Base-by-base conservation (phyloP, 2,888 invertebrate genomes). In the Caenorhabditis zanzibari region DNA sequence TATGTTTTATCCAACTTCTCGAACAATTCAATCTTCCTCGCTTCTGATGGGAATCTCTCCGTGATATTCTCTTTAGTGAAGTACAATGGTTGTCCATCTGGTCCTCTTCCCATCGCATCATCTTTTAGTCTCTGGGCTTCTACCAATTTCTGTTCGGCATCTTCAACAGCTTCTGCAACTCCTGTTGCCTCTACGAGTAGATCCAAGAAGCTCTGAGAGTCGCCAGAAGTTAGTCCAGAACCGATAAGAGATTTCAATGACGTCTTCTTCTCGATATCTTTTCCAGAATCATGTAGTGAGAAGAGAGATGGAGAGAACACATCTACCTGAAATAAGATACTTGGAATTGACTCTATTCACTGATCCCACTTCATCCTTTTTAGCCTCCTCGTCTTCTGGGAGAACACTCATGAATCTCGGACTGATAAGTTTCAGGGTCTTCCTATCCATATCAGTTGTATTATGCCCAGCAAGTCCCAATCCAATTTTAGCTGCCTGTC, bases 41-140 rank as follows among this genome's bases (percentile, higher is more conserved):
- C 85, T 64, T 89, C 88, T 2, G 68, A 32, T 26, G 76, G 82
- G 24, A 74, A 72, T 24, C 82, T 35, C 35, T 85, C 84, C 16
- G 87, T 89, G 10, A 88, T 85, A 61, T 90, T 91, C 61, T 91
- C 80, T 64, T 90, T 90, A 0, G 89, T 88, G 52, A 90, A 90
- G 76, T 90, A 91, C 26, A 90, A 64, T 54, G 82, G 85, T 74
- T 86, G 82, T n/a, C 85, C 86, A 49, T 81, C 72, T 12, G 83
- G 84, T 16, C 83, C 82, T 49, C 82, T 74, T 38, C 76, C 68
- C 74, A 82, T 83, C 19, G 59, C 81, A n/a, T 72, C 73, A 64
- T 76, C 75, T 12, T 73, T 73, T 32, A 32, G 28, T 28, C 76
- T 54, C 16, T 56, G 54, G 12, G 68, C 81, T 12, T 85, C 80